Base-by-base conservation (phyloP, 2,797 vertebrate genomes). In the Typhlichthys subterraneus region DNA sequence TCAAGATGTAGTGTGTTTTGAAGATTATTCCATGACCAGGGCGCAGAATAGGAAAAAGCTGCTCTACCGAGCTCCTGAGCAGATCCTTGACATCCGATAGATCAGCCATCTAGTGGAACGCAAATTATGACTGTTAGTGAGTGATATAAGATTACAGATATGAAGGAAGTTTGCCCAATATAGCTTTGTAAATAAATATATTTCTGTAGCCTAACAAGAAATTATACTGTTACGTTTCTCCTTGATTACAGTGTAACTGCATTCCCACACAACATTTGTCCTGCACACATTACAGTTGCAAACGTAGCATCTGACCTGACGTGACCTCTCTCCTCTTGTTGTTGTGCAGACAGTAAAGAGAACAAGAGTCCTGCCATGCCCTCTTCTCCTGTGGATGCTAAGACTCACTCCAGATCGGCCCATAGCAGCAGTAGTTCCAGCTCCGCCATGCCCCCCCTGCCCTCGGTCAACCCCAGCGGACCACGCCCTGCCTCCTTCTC, bases 301-400 rank as follows among this genome's bases (percentile, higher is more conserved):
- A 62, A 80, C 57, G 60, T 45, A 8, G 33, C 38, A 12, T 33
- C 79, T 7, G 73, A 61, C 71, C 70, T 12, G 63, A 23, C 23
- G 23, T 45, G 13, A 23, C 15, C 50, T 46, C 15, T 52, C 42
- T 53, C 19, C 50, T 19, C 46, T 49, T 33, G 29, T 12, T 63
- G 58, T 13, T 4, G n/a, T 75, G 51, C 90, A 99, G 97, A 95
- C 95, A 92, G 93, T 87, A 90, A 92, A 94, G 97, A 96, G 92
- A 98, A 96, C 94, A 97, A 94, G 91, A 90, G 93, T 80, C 95
- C 95, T 95, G 94, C 94, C 89, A 99, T 99, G 97, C 97, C 97
- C 83, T 97, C 97, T 86, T 99, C 97, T 77, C 97, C 97, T 63
- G 96, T 96, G 93, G 97, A 98, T 94, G 95, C 96, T 90, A 99